Percentiles rank a stretch among this genome's conserved stretches.
Conservation (phyloP, 37 sponge, comb jelly and placozoan genomes). For the Mnemiopsis leidyi region DNA sequence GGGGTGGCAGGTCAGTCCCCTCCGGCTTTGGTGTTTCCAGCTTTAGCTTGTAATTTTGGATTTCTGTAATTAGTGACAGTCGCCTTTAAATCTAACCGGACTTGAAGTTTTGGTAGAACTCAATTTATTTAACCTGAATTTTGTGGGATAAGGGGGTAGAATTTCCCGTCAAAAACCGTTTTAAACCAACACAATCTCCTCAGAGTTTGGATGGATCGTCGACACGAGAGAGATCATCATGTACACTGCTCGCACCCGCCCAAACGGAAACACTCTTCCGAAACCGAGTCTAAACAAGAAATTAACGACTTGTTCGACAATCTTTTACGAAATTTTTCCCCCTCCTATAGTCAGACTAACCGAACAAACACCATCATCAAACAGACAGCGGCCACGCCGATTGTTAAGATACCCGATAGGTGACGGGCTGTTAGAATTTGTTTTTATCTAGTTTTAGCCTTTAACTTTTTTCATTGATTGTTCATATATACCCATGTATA, state of each 20-base stretch:
- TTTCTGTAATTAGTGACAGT: no score
- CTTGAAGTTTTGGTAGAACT: no score
- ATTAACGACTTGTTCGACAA: constrained; percentile 48
- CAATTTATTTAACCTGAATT: no score
- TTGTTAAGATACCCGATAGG: constrained; percentile 61
- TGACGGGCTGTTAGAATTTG: not conserved
- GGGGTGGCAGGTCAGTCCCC: constrained; percentile 35
- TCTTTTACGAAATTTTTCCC: constrained; percentile 57
- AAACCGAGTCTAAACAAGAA: constrained; percentile 59
- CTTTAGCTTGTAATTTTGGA: no score
- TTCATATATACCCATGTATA: not conserved
- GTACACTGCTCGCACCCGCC: constrained; percentile 22
- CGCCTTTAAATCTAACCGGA: no score
- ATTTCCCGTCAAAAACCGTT: no score
- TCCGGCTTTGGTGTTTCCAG: constrained; percentile 56
- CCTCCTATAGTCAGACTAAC: constrained; percentile 60
- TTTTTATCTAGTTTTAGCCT: constrained; percentile 66
- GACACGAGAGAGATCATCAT: constrained; percentile 39
- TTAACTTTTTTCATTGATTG: constrained; percentile 59
- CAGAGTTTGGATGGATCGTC: constrained; percentile 56
- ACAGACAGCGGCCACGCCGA: not conserved
- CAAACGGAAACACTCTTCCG: constrained; percentile 17
- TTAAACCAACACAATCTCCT: no score
- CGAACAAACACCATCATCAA: constrained; percentile 63
- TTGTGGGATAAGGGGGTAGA: no score